Evolutionary conservation across 2,113 vertebrate species (phyloP).

Genomic region (Callocephalon fimbriatum): DNA sequence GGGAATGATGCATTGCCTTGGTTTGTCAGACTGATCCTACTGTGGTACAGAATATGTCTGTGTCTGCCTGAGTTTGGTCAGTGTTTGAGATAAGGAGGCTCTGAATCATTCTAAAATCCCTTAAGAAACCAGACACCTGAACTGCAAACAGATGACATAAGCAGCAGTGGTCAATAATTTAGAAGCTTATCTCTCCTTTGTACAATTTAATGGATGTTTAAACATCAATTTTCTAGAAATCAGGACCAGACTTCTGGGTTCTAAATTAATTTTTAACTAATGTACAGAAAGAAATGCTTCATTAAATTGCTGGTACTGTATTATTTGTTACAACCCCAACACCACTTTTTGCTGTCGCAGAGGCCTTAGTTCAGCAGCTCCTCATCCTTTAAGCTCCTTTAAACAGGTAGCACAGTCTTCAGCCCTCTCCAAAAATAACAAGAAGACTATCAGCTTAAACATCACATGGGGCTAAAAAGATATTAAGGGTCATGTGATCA

Average conservation of each 20-base stretch:
- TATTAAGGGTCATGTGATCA: not conserved
- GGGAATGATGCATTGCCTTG: conserved; percentile 54
- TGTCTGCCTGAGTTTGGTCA: conserved; percentile 70
- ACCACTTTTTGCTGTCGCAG: not conserved
- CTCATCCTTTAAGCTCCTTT: not conserved
- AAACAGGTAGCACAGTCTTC: not conserved
- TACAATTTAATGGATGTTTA: conserved; percentile 31
- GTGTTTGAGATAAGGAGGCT: conserved; percentile 67
- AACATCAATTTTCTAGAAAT: conserved; percentile 46
- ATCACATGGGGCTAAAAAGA: not conserved
- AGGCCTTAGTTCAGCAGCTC: not conserved
- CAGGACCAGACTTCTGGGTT: not conserved
- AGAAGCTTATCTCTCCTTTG: conserved; percentile 23
- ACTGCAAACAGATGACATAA: conserved; percentile 60
- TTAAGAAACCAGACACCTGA: conserved; percentile 75
- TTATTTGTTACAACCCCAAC: not conserved
- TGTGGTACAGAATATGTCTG: conserved; percentile 54
- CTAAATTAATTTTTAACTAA: conserved; percentile 56
- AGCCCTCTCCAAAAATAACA: not conserved
- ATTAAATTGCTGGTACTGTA: conserved; percentile 9
- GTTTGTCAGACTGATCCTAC: conserved; percentile 61
- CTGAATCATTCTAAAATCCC: conserved; percentile 52
- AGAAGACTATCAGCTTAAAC: not conserved
- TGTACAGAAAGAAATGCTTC: conserved; percentile 17
- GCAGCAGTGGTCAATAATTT: conserved; percentile 40